Base-by-base conservation (phyloP, 2,888 invertebrate genomes). In the Amphiduros pacificus region DNA sequence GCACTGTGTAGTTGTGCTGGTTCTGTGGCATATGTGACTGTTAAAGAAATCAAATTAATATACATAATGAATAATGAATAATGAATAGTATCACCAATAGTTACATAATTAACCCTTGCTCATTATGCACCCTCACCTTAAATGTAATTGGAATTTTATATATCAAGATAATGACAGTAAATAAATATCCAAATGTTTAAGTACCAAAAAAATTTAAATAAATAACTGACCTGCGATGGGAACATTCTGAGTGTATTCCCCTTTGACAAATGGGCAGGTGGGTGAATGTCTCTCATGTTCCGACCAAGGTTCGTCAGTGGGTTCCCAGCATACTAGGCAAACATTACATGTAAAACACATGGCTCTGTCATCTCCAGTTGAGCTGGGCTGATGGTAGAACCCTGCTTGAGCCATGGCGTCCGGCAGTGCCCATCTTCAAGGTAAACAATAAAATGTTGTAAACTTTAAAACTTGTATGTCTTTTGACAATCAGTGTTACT, bases 361-460 rank as follows among this genome's bases (percentile, higher is more conserved):
- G 6, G 94, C 95, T 67, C 95, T 87, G 84, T 96, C 96, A 79
- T 94, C 94, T 2, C 94, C 94, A 29, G 90, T 87, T 59, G 92
- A 91, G 61, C 76, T 79, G 0, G 95, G 94, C 81, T 94, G 93
- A 83, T 95, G 94, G 84, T 94, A 96, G 84, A 96, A 96, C 20
- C 96, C 96, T 1, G 95, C 95, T 80, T 95, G 94, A 4, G 95
- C 94, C 95, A 96, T 95, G 78, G 93, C 93, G 73, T 93, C 93
- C 0, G 95, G 95, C 62, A 94, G 82, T 4, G 95, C 95, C 94
- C 95, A 96, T 83, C 93, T 93, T 77, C n/a, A 50, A n/a, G n/a
- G n/a, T n/a, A n/a, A n/a, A n/a, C n/a, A n/a, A n/a, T n/a, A n/a
- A n/a, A n/a, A n/a, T n/a, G n/a, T n/a, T n/a, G n/a, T n/a, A n/a